A percentile compares a stretch with the other conserved stretches of the same genome.
These are phyloP conservation scores for Eulacestoma nigropectus DNA, from an alignment of 2,113 vertebrate genomes.

Conservation along the genomic window DNA sequence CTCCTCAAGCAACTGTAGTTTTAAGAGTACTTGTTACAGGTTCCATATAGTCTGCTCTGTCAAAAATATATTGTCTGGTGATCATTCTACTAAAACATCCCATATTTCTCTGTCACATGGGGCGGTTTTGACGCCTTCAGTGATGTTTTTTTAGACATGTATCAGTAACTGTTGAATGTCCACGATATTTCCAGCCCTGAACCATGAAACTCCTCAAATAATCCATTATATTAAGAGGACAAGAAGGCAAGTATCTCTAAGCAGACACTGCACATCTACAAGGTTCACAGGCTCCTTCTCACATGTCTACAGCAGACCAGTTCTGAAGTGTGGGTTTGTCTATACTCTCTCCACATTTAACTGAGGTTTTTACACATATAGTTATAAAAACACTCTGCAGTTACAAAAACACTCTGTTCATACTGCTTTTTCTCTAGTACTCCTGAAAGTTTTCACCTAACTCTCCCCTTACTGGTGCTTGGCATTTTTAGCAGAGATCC, in stretches of 20 bases:
- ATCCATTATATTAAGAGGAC: not conserved
- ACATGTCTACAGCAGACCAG: not conserved
- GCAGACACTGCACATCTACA: accelerated
- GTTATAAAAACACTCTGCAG: no score
- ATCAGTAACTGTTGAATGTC: not conserved
- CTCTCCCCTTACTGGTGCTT: not conserved
- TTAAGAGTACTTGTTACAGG: not conserved
- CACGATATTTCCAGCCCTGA: not conserved
- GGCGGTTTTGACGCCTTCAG: not conserved
- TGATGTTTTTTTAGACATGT: not conserved
- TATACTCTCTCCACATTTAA: not conserved
- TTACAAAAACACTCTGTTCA: not conserved
- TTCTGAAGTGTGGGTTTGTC: not conserved
- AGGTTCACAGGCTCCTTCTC: not conserved
- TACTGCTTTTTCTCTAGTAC: not conserved
- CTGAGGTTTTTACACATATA: not conserved
- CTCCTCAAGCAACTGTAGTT: not conserved
- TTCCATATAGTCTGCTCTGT: not conserved
- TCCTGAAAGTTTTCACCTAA: not conserved
- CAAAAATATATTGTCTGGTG: not conserved
- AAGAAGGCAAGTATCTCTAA: not conserved
- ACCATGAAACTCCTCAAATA: not conserved
- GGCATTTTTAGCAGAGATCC: not conserved
- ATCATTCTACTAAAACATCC: not conserved
- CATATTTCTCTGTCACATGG: not conserved